phyloP scores from a whole-genome alignment of 2,113 vertebrate species.

The Steatornis caripensis region DNA sequence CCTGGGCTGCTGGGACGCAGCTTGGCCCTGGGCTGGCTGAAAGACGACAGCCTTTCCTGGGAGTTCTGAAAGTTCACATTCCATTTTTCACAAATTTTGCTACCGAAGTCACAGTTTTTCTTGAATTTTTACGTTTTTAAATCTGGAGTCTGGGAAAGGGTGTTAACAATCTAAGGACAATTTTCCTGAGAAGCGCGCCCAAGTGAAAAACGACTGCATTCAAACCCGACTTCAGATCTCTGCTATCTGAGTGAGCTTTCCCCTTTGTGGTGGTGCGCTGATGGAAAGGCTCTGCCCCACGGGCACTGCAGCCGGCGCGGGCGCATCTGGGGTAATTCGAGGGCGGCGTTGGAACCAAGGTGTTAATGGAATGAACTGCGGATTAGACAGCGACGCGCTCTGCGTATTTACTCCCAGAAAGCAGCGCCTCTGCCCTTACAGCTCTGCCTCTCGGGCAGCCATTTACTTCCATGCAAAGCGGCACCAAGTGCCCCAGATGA shows the following conservation, averaged over 20 bases:
- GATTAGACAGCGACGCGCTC: neutral
- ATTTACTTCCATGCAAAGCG: neutral
- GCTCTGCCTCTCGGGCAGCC: neutral
- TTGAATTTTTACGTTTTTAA: neutral
- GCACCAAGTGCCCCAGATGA: neutral
- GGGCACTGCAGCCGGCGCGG: rapidly evolving
- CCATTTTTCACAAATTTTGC: neutral
- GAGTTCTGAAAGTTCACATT: neutral
- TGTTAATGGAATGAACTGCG: neutral
- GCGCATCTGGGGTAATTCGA: neutral
- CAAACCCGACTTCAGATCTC: neutral
- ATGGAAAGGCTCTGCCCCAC: neutral
- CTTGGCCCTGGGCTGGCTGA: neutral
- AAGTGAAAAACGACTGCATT: neutral
- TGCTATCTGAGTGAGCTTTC: neutral
- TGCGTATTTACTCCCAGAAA: neutral
- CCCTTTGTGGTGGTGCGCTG: too few relatives aligned
- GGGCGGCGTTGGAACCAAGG: neutral
- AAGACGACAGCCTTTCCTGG: neutral
- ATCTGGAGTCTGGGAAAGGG: neutral
- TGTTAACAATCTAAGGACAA: neutral
- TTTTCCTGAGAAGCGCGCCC: neutral
- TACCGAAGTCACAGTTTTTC: neutral
- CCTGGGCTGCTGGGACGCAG: neutral
- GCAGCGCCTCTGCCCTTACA: neutral